Evolutionary conservation across 2,888 invertebrate species (phyloP).

Genomic region (Raillietiella orientalis): DNA sequence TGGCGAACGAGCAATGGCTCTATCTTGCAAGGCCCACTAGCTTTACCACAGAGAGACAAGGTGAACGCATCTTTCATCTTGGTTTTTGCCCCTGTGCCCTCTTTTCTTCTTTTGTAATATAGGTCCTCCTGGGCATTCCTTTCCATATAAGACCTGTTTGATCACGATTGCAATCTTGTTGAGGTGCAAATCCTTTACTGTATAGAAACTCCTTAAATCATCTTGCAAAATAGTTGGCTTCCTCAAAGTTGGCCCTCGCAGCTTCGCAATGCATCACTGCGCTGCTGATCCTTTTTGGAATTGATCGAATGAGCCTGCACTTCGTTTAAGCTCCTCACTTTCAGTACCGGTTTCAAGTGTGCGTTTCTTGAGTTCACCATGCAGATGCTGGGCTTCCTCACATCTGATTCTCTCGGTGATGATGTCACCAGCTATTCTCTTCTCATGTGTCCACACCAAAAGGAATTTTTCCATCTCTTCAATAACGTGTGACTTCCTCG

Average conservation of each 20-base stretch:
- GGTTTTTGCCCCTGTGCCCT: too few species aligned
- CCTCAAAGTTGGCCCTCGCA: neutral
- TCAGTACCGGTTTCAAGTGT: too few species aligned
- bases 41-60: neutral
- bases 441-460: too few species aligned
- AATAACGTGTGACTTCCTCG: too few species aligned
- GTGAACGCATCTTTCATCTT: neutral
- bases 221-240: neutral
- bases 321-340: neutral
- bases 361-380: too few species aligned
- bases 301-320: neutral
- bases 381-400: too few species aligned
- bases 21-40: neutral
- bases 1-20: too few species aligned
- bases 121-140: neutral
- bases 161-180: neutral
- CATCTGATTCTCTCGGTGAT: too few species aligned
- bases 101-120: neutral
- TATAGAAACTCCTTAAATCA: neutral
- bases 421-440: too few species aligned
- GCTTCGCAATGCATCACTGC: neutral
- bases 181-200: too few species aligned
- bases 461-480: too few species aligned
- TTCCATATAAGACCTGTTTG: neutral
- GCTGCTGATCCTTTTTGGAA: constrained; percentile 1